A percentile compares a stretch with the other conserved stretches of the same genome.
Conservation (phyloP, 2,113 vertebrate species). For the Onychostoma macrolepis region DNA sequence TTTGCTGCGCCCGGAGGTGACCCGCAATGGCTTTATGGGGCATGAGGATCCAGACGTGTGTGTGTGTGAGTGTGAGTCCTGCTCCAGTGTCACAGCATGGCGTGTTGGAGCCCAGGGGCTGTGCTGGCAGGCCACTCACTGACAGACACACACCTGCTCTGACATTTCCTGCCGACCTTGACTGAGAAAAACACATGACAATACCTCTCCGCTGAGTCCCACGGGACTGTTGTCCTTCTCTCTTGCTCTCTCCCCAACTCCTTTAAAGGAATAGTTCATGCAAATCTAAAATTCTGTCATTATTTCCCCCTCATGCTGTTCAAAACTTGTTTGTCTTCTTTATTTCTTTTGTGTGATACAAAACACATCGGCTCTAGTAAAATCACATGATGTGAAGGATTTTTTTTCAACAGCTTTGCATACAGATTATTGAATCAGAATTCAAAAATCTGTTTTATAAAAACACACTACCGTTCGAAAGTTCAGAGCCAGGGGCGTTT, state of each 20-base stretch:
- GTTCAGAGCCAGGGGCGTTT: not conserved
- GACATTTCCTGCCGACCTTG: constrained; percentile 80
- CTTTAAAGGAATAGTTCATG: not conserved
- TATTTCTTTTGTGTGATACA: not conserved
- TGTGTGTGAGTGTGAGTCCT: constrained; percentile 33
- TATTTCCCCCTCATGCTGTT: not conserved
- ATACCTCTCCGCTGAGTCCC: constrained; percentile 70
- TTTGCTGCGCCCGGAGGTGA: constrained; percentile 41
- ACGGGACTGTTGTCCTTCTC: constrained; percentile 57
- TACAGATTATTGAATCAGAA: not conserved
- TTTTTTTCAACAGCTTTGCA: not conserved
- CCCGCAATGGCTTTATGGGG: constrained; percentile 33
- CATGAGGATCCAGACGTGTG: constrained; percentile 23
- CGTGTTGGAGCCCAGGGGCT: constrained; percentile 71
- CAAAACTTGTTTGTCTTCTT: not conserved
- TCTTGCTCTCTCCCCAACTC: constrained; percentile 48
- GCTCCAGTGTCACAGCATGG: constrained; percentile 70
- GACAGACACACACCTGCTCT: constrained; percentile 80
- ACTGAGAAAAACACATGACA: constrained; percentile 77
- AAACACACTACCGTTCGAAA: not conserved
- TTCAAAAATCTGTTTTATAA: not conserved
- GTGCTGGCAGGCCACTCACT: constrained; percentile 74
- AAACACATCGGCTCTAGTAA: not conserved
- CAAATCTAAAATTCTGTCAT: not conserved
- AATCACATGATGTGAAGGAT: not conserved